Evolutionary conservation across 1,140 invertebrate genomes (phyloP).

Genomic region (Colletes gigas): DNA sequence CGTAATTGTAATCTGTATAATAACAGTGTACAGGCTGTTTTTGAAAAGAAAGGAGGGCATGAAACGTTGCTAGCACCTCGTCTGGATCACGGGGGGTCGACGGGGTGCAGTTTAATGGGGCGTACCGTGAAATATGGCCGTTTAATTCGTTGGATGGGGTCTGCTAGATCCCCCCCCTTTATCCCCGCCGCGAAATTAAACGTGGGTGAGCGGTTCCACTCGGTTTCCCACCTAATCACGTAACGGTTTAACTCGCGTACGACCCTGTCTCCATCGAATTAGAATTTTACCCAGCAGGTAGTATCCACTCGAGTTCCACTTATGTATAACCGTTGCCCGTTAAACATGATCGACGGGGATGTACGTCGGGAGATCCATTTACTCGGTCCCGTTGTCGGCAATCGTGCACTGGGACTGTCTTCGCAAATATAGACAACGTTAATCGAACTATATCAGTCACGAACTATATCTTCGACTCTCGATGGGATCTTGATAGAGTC

Average conservation of each 20-base stretch:
- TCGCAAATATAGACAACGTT: no score
- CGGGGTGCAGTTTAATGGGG: no score
- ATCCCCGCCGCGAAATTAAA: slow-evolving; percentile 60
- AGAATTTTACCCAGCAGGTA: slow-evolving; percentile 34
- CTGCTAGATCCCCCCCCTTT: slow-evolving; percentile 37
- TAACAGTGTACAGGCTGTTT: no score
- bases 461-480: no score
- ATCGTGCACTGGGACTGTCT: no score
- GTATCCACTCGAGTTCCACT: slow-evolving; percentile 12
- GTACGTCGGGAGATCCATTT: background rate
- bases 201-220: slow-evolving; percentile 69
- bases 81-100: slow-evolving; percentile 60
- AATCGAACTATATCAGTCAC: no score
- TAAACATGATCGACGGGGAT: no score
- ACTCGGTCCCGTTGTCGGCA: background rate
- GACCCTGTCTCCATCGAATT: slow-evolving; percentile 45
- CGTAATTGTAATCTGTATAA: no score
- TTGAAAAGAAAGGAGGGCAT: background rate
- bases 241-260: slow-evolving; percentile 49
- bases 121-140: background rate
- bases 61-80: slow-evolving; percentile 53
- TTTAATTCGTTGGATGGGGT: slow-evolving; percentile 40
- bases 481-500: no score
- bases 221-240: slow-evolving; percentile 71
- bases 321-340: no score